Percentiles rank a stretch among this genome's conserved stretches.
Conservation (phyloP, 2,113 vertebrate species). For the Irena cyanogastra region DNA sequence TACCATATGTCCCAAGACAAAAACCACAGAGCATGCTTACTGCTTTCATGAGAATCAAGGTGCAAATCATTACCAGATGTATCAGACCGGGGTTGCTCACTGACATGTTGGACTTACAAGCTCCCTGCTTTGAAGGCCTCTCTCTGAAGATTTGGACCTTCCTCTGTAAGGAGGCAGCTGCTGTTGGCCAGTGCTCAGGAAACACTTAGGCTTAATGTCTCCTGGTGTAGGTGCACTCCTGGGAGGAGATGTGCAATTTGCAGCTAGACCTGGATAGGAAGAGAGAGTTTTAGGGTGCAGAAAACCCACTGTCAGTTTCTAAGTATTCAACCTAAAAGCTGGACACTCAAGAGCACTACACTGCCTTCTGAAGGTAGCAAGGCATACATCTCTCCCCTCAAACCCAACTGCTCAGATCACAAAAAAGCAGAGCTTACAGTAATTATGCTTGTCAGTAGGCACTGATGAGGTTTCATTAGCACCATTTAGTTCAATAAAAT, state of each 20-base stretch:
- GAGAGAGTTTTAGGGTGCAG: neutral
- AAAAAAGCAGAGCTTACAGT: neutral
- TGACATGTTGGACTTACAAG: neutral
- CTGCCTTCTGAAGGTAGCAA: neutral
- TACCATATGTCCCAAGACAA: neutral
- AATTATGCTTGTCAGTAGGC: neutral
- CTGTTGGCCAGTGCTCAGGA: neutral
- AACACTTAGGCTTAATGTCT: neutral
- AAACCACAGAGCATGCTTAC: neutral
- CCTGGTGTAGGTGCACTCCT: neutral
- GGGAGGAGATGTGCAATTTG: neutral
- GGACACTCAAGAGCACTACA: neutral
- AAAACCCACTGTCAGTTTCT: neutral
- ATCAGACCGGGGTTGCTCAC: neutral
- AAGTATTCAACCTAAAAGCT: neutral
- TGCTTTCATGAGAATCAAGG: neutral
- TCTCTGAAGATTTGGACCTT: constrained; percentile 24
- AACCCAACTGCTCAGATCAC: neutral
- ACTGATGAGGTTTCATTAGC: neutral
- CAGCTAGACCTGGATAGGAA: neutral
- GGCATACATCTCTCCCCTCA: neutral
- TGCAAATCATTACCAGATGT: neutral
- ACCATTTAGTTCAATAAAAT: constrained; percentile 8
- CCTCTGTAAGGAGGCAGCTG: neutral
- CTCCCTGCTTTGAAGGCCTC: neutral